Conservation (phyloP, 2,113 vertebrate species). For the Brevimyrus niger region DNA sequence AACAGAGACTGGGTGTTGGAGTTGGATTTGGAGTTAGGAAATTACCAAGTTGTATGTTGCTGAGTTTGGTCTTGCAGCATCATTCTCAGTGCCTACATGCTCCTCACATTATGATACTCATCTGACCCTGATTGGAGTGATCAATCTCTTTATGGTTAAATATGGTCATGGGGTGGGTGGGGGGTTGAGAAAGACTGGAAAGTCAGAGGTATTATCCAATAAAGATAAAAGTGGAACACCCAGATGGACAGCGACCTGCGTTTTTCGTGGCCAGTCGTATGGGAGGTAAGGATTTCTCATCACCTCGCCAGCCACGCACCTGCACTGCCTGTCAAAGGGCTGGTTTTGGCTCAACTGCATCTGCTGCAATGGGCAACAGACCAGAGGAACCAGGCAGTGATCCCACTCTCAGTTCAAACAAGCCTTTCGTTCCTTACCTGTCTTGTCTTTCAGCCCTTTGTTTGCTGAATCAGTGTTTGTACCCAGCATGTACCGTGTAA, state of each 20-base stretch:
- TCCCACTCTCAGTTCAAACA: neutral
- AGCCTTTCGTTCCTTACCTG: neutral
- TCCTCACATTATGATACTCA: neutral
- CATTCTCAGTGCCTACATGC: neutral
- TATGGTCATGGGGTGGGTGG: neutral
- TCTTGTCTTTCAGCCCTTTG: neutral
- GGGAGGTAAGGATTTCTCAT: neutral
- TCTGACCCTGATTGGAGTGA: neutral
- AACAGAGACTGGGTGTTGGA: neutral
- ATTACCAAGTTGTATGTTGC: neutral
- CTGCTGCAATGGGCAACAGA: neutral
- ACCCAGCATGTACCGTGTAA: neutral
- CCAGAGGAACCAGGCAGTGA: neutral
- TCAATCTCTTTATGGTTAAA: neutral
- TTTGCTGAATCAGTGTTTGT: neutral
- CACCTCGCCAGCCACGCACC: neutral
- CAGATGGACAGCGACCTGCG: neutral
- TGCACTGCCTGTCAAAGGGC: neutral
- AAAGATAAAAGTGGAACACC: neutral
- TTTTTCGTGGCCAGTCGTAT: neutral
- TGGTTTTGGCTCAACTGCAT: neutral
- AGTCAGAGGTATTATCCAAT: neutral
- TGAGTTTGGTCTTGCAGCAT: neutral
- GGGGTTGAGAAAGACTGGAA: neutral
- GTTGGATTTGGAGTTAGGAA: neutral